Conservation (phyloP, 2,888 invertebrate species). For the Steinernema scapterisci region DNA sequence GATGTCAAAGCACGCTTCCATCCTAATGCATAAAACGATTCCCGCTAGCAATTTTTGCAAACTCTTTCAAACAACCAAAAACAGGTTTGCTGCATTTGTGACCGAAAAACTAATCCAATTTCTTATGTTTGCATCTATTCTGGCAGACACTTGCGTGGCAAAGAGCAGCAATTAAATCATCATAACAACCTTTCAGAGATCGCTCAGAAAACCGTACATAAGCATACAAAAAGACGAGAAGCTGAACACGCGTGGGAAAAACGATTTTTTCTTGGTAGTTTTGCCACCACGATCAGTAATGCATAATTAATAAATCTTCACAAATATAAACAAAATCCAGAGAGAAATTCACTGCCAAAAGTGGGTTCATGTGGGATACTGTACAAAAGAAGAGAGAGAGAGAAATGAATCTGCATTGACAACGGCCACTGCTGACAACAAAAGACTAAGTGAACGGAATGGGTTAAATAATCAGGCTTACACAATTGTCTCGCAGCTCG, state of each 20-base stretch:
- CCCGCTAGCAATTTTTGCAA: no score
- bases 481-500: no score
- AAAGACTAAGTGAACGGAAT: neutral
- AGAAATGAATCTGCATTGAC: neutral
- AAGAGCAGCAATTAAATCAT: slow-evolving; percentile 4
- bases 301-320: slow-evolving; percentile 23
- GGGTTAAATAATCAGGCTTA: neutral
- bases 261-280: neutral
- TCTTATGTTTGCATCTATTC: no score
- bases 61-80: no score
- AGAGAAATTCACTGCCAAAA: neutral
- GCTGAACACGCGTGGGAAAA: neutral
- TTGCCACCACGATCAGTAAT: slow-evolving; percentile 1
- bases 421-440: neutral
- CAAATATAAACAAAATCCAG: neutral
- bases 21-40: no score
- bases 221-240: neutral
- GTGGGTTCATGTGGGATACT: neutral
- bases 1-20: no score
- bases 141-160: no score
- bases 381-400: neutral
- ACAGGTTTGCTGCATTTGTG: no score
- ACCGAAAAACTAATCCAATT: no score
- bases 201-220: slow-evolving; percentile 1
- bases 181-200: slow-evolving; percentile 17